These are phyloP conservation scores for Polylopha cassiicola DNA, from an alignment of 2,888 invertebrate genomes.

Conservation along the genomic window DNA sequence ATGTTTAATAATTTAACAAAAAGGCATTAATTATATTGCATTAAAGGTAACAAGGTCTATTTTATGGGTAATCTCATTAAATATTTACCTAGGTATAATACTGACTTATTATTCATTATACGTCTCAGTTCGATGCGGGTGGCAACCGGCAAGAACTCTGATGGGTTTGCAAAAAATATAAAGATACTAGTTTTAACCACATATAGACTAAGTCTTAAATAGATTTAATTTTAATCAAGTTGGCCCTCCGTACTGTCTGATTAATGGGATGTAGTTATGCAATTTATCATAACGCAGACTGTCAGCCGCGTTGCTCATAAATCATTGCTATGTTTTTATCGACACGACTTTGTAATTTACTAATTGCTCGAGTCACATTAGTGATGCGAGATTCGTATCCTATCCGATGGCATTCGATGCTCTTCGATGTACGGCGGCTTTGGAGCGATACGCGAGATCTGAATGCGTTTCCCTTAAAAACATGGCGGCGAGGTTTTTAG, in stretches of 20 bases:
- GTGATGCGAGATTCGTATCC: conserved; percentile 44
- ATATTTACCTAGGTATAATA: conserved; percentile 1
- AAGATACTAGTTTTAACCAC: conserved; percentile 13
- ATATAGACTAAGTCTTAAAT: conserved; percentile 20
- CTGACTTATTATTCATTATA: conserved; percentile 24
- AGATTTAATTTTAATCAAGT: conserved; percentile 21
- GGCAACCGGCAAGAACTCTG: conserved; percentile 16
- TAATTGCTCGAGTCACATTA: conserved; percentile 47
- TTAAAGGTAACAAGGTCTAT: no score
- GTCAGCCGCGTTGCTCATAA: conserved; percentile 24
- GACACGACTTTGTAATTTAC: conserved; percentile 40
- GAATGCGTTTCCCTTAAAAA: conserved; percentile 12
- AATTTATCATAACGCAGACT: conserved; percentile 26
- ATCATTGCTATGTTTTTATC: conserved; percentile 40
- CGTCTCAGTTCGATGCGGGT: conserved; percentile 25
- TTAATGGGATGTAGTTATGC: conserved; percentile 26
- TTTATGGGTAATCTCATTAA: no score
- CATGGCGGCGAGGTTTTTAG: conserved; percentile 51
- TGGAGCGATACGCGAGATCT: conserved; percentile 8
- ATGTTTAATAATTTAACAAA: no score
- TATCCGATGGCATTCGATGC: conserved; percentile 38
- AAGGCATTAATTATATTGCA: no score
- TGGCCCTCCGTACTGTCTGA: conserved; percentile 1
- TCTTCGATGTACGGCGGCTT: conserved; percentile 24
- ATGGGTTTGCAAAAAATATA: conserved; percentile 22